A percentile compares a stretch with the other conserved stretches of the same genome.
Evolutionary conservation across 92 coral and sea anemone genomes (phyloP).

Genomic region (Heliopora coerulea): DNA sequence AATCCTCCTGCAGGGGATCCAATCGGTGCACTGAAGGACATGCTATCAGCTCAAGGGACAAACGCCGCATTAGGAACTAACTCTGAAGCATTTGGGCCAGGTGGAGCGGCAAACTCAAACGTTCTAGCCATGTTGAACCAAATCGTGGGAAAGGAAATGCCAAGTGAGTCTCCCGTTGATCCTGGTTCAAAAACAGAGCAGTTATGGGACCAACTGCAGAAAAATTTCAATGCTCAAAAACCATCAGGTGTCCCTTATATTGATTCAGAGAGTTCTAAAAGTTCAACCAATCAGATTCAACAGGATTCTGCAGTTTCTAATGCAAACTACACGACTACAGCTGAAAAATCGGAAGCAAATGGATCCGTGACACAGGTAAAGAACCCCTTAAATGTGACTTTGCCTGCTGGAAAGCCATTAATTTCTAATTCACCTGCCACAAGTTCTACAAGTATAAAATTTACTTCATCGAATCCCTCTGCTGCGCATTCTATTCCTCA

Average conservation of each 20-base stretch:
- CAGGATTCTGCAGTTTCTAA: neutral
- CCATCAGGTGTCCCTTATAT: slow-evolving; percentile 23
- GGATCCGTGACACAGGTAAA: neutral
- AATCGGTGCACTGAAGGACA: slow-evolving; percentile 32
- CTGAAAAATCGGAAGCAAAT: neutral
- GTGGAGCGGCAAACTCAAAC: slow-evolving; percentile 35
- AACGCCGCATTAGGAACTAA: slow-evolving; percentile 36
- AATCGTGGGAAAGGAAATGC: slow-evolving; percentile 42
- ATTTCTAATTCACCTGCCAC: neutral
- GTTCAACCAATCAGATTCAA: neutral
- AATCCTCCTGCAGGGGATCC: slow-evolving; percentile 43
- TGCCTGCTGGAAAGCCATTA: neutral
- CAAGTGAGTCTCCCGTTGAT: slow-evolving; percentile 31
- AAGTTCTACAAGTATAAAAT: neutral
- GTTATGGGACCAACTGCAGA: slow-evolving; percentile 35
- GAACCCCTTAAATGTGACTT: neutral
- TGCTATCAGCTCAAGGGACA: slow-evolving; percentile 33
- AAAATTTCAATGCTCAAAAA: slow-evolving; percentile 7
- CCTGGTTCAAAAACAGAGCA: slow-evolving; percentile 25
- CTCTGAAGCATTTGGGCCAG: slow-evolving; percentile 38
- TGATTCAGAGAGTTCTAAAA: slow-evolving; percentile 12
- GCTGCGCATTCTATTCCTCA: neutral
- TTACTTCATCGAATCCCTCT: neutral
- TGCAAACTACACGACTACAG: neutral
- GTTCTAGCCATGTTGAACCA: slow-evolving; percentile 41